phyloP scores from a whole-genome alignment of 2,888 invertebrate species.

The Ectemnius cavifrons region DNA sequence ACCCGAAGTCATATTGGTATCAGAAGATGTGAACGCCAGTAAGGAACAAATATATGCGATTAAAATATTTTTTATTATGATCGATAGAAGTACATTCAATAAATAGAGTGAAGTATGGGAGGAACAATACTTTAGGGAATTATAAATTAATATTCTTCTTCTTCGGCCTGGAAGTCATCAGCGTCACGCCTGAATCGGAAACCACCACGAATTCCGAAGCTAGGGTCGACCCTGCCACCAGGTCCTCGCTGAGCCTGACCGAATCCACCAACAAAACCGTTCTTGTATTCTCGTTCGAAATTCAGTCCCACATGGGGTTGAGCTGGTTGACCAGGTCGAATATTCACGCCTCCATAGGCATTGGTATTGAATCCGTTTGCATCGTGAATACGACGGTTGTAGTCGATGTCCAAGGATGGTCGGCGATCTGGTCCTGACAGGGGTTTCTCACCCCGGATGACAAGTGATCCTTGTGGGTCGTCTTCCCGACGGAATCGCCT shows the following conservation, averaged over 20 bases:
- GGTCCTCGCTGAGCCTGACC: constrained; percentile 41
- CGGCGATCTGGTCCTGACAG: constrained; percentile 52
- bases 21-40: neutral
- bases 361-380: constrained; percentile 40
- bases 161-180: neutral
- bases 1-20: too few species aligned
- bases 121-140: too few species aligned
- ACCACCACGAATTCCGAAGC: constrained; percentile 12
- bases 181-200: constrained; percentile 34
- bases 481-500: constrained; percentile 25
- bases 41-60: neutral
- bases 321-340: constrained; percentile 37
- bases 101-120: too few species aligned
- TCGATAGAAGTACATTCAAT: too few species aligned
- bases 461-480: constrained; percentile 48
- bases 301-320: constrained; percentile 54
- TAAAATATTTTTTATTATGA: too few species aligned
- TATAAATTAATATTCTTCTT: constrained; percentile 1
- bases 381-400: constrained; percentile 49
- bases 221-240: constrained; percentile 23
- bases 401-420: constrained; percentile 51
- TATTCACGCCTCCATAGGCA: constrained; percentile 52
- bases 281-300: constrained; percentile 45
- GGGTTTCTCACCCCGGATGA: constrained; percentile 38
- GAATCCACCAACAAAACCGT: constrained; percentile 51